A percentile compares a stretch with the other conserved stretches of the same genome.
These are phyloP conservation scores for Sinella curviseta DNA, from an alignment of 1,140 invertebrate genomes.

Conservation along the genomic window DNA sequence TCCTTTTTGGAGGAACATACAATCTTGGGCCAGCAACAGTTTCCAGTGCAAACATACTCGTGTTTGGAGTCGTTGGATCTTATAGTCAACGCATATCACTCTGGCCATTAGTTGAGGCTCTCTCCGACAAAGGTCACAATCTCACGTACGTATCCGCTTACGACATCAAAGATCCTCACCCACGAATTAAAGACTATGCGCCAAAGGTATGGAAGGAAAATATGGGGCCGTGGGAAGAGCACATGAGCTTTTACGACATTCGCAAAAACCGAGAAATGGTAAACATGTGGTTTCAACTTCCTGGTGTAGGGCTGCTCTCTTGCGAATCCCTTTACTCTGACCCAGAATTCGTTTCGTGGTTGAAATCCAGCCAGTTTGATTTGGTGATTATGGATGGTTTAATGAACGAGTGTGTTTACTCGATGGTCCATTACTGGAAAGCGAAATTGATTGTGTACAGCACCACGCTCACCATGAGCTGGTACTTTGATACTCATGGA, in stretches of 20 bases:
- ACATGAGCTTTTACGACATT: neutral
- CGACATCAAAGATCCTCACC: constrained; percentile 5
- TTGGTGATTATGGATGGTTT: constrained; percentile 50
- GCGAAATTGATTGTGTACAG: neutral
- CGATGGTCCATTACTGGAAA: neutral
- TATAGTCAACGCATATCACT: neutral
- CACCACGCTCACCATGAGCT: neutral
- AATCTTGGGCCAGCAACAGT: no score
- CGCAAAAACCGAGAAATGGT: neutral
- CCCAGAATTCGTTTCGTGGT: neutral
- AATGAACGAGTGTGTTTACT: constrained; percentile 47
- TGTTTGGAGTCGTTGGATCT: neutral
- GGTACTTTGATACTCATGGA: neutral
- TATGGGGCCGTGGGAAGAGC: neutral
- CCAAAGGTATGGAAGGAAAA: neutral
- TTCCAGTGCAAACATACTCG: neutral
- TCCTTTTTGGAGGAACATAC: neutral
- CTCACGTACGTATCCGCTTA: constrained; percentile 39
- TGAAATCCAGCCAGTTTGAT: constrained; percentile 42
- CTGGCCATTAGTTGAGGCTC: constrained; percentile 19
- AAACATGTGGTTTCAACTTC: neutral
- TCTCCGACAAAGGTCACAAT: constrained; percentile 45
- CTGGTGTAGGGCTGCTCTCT: neutral
- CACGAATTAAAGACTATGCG: neutral
- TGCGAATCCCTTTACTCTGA: neutral